Base-by-base conservation (phyloP, 1,140 invertebrate genomes). In the Globodera rostochiensis region DNA sequence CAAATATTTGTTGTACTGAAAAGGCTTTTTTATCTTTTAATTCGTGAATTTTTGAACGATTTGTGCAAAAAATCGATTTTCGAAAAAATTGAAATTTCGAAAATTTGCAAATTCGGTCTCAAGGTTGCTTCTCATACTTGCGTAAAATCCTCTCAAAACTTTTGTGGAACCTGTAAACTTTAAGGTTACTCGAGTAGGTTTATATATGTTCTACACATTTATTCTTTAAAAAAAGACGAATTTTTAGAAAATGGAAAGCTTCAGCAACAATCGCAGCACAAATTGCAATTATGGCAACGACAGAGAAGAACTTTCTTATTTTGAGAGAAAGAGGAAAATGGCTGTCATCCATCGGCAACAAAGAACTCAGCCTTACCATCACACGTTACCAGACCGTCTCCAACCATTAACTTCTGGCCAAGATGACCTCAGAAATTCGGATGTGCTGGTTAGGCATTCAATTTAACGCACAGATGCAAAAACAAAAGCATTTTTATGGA, bases 271-370 rank as follows among this genome's bases (percentile, higher is more conserved):
- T 19, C 57, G 57, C 19, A 6, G 1, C 11, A 64, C 11, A 64
- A 64, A 64, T 19, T 19, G 19, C 57, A 64, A 11, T 64, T 64
- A 64, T n/a, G 19, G 57, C 57, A 64, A 64, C 19, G 57, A 64
- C 57, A 64, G 19, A 19, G 57, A 15, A 15, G 57, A 64, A 15
- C 57, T 64, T 64, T 64, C 57, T 6, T 64, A 19, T 64, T 64
- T 64, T 19, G 57, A 76, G n/a, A 46, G 73, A 46, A 53, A 57
- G 53, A 74, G 66, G 71, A 69, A 79, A 79, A 76, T 46, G 49
- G 47, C 45, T 36, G 45, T 8, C 46, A 21, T 45, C 50, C 74
- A 60, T 46, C 74, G 21, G n/a, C 47, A 19, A 13, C 74, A 64
- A 15, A n/a, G 19, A 19, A 64, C 13, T 6, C 57, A 64, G 57